Evolutionary conservation across 2,888 invertebrate genomes (phyloP).

Genomic region (Cactoblastis cactorum): DNA sequence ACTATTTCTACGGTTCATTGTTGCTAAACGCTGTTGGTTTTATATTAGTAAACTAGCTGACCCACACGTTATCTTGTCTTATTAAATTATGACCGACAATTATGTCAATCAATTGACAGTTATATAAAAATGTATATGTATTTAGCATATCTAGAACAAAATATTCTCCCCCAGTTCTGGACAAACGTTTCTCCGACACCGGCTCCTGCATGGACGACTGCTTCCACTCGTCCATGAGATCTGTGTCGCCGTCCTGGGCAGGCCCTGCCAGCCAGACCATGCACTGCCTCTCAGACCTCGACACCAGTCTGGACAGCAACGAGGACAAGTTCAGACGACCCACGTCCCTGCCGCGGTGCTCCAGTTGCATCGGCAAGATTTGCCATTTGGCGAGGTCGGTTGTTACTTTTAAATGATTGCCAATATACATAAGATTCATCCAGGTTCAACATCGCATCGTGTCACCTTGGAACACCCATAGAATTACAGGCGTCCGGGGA

Average conservation of each 20-base stretch:
- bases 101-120: not conserved
- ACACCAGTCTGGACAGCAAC: constrained; percentile 59
- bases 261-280: constrained; percentile 66
- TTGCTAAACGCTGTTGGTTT: too few species aligned
- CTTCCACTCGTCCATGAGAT: constrained; percentile 61
- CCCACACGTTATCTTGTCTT: too few species aligned
- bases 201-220: constrained; percentile 69
- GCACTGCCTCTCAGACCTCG: constrained; percentile 70
- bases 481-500: too few species aligned
- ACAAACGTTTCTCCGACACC: constrained; percentile 71
- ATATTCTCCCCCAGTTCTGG: constrained; percentile 45
- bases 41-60: too few species aligned
- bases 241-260: constrained; percentile 66
- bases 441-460: too few species aligned
- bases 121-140: too few species aligned
- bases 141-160: too few species aligned
- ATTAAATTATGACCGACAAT: too few species aligned
- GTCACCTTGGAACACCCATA: too few species aligned
- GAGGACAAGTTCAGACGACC: constrained; percentile 66
- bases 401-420: too few species aligned
- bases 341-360: constrained; percentile 80
- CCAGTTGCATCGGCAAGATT: constrained; percentile 89
- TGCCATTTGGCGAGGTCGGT: constrained; percentile 81
- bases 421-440: too few species aligned
- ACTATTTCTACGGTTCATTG: too few species aligned